Percentiles rank a stretch among this genome's conserved stretches.
phyloP scores from a whole-genome alignment of 2,113 vertebrate genomes.

The Fregata magnificens region DNA sequence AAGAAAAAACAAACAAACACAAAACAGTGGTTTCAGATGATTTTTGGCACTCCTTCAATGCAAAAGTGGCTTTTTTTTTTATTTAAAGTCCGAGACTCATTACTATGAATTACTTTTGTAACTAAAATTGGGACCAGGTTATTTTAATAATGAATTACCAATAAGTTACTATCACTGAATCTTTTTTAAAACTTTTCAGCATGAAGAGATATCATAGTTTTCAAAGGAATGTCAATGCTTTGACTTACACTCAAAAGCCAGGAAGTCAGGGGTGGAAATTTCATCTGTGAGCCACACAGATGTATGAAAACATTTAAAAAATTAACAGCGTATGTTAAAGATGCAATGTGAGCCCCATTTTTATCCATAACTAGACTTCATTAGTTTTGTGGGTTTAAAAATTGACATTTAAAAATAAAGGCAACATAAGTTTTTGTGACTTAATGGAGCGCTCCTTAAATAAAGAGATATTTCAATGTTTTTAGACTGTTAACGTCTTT shows the following conservation, averaged over 20 bases:
- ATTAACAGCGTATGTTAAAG: slow-evolving; percentile 31
- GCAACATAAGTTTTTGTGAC: background rate
- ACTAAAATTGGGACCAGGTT: background rate
- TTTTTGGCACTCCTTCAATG: background rate
- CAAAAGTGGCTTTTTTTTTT: background rate
- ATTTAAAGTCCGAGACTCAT: background rate
- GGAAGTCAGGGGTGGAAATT: slow-evolving; percentile 4
- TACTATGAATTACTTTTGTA: background rate
- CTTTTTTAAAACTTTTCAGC: slow-evolving; percentile 1
- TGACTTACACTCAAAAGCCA: background rate
- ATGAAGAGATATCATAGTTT: background rate
- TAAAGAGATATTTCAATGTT: slow-evolving; percentile 18
- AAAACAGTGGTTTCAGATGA: background rate
- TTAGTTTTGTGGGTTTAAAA: slow-evolving; percentile 49
- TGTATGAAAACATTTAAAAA: slow-evolving; percentile 30
- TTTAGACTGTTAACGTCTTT: background rate
- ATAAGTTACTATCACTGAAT: background rate
- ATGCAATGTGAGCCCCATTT: slow-evolving; percentile 22
- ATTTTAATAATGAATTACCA: slow-evolving; percentile 6
- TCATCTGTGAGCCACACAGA: slow-evolving; percentile 35
- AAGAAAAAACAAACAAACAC: background rate
- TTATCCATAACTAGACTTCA: slow-evolving; percentile 1
- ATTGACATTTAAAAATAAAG: slow-evolving; percentile 34
- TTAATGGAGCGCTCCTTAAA: slow-evolving; percentile 9
- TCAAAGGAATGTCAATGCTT: slow-evolving; percentile 13